phyloP scores from a whole-genome alignment of 1,140 invertebrate genomes.

The Coenobita brevimanus region DNA sequence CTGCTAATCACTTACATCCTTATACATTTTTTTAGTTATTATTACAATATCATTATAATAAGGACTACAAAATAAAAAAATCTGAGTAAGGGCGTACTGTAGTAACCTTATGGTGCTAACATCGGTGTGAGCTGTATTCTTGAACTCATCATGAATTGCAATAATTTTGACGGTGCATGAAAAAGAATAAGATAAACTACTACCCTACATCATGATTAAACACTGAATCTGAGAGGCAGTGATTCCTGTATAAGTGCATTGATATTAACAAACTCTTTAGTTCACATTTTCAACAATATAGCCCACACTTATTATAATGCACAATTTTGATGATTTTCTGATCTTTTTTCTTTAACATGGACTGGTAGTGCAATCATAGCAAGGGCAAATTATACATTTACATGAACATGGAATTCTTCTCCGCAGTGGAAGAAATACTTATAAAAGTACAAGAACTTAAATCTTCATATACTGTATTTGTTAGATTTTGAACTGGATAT shows the following conservation, averaged over 20 bases:
- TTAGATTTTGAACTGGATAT: slow-evolving; percentile 15
- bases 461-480: neutral
- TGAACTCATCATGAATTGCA: slow-evolving; percentile 20
- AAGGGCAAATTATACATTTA: slow-evolving; percentile 29
- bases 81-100: slow-evolving; percentile 22
- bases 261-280: neutral
- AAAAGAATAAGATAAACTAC: neutral
- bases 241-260: slow-evolving; percentile 27
- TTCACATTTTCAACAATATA: slow-evolving; percentile 25
- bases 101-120: slow-evolving; percentile 21
- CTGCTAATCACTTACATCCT: slow-evolving; percentile 34
- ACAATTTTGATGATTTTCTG: slow-evolving; percentile 16
- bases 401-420: neutral
- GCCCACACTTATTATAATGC: slow-evolving; percentile 29
- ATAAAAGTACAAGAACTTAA: slow-evolving; percentile 24
- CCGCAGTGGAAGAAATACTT: neutral
- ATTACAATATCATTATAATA: slow-evolving; percentile 18
- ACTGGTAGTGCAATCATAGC: slow-evolving; percentile 4
- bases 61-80: slow-evolving; percentile 47
- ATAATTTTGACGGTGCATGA: neutral
- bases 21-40: slow-evolving; percentile 33
- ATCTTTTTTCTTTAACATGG: neutral
- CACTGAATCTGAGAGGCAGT: slow-evolving; percentile 21
- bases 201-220: neutral
- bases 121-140: slow-evolving; percentile 47